Evolutionary conservation across 2,888 invertebrate genomes (phyloP).

Genomic region (Bombylius major): DNA sequence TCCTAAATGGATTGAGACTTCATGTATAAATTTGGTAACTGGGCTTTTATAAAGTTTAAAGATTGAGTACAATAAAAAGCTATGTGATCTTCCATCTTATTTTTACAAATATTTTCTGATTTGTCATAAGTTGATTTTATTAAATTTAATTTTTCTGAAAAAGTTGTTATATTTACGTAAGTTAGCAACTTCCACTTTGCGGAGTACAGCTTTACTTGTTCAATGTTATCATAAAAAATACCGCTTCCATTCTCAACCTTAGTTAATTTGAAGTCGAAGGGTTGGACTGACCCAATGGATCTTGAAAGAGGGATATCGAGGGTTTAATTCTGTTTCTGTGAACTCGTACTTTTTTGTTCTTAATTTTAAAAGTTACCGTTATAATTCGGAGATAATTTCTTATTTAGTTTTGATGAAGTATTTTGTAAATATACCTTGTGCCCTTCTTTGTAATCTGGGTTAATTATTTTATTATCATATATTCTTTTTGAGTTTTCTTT

Average conservation of each 20-base stretch:
- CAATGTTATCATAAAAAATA: constrained; percentile 10
- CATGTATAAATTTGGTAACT: constrained; percentile 1
- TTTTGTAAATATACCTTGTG: background rate
- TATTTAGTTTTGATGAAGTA: background rate
- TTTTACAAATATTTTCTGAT: background rate
- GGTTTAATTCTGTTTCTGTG: background rate
- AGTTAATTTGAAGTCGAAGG: background rate
- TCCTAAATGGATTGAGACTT: background rate
- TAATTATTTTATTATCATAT: background rate
- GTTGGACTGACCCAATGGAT: background rate
- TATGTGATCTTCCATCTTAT: background rate
- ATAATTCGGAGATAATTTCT: constrained; percentile 7
- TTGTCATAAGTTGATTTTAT: background rate
- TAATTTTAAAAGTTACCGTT: constrained; percentile 7
- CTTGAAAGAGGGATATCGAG: background rate
- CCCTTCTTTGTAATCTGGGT: background rate
- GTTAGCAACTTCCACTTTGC: constrained; percentile 4
- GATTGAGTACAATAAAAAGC: constrained; percentile 1
- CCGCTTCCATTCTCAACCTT: constrained; percentile 3
- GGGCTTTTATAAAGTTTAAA: background rate
- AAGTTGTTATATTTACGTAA: background rate
- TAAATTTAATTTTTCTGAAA: background rate
- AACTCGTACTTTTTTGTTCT: background rate
- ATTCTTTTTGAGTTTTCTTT: constrained; percentile 21
- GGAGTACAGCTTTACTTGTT: constrained; percentile 5